Percentiles rank a stretch among this genome's conserved stretches.
These are phyloP conservation scores for Gymnocypris eckloni DNA, from an alignment of 2,797 vertebrate species.

Conservation along the genomic window DNA sequence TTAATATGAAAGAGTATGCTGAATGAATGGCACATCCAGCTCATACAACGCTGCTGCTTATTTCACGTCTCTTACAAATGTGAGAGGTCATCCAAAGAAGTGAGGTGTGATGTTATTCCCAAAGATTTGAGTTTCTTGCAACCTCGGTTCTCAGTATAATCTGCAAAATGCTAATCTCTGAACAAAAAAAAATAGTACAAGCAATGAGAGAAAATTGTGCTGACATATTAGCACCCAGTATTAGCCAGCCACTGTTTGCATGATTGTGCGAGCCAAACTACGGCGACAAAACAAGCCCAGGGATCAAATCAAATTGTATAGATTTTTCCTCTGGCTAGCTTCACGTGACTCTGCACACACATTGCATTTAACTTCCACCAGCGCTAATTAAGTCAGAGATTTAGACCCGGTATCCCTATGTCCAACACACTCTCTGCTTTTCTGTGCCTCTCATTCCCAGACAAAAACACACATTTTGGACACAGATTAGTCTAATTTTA, in stretches of 20 bases:
- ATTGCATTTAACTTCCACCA: slow-evolving; percentile 66
- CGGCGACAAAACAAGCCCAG: slow-evolving; percentile 41
- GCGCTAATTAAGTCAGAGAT: slow-evolving; percentile 68
- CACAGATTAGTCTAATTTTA: not conserved
- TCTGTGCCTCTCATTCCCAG: not conserved
- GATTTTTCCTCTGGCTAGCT: slow-evolving; percentile 56
- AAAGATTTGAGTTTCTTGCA: slow-evolving; percentile 45
- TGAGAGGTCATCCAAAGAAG: not conserved
- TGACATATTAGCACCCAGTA: slow-evolving; percentile 43
- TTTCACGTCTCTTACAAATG: not conserved
- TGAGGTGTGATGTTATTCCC: slow-evolving; percentile 27
- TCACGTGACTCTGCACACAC: slow-evolving; percentile 75
- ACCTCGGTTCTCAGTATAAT: slow-evolving; percentile 46
- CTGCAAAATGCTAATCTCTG: slow-evolving; percentile 54
- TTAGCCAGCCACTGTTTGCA: slow-evolving; percentile 49
- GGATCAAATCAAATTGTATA: slow-evolving; percentile 49
- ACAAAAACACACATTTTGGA: not conserved
- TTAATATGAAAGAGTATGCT: not conserved
- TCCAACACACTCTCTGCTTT: slow-evolving; percentile 29
- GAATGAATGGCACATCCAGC: slow-evolving; percentile 9
- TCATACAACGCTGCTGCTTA: slow-evolving; percentile 1
- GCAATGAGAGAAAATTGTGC: slow-evolving; percentile 40
- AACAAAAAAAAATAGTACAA: slow-evolving; percentile 47
- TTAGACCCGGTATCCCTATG: slow-evolving; percentile 53
- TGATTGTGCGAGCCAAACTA: slow-evolving; percentile 50